Base-by-base conservation (phyloP, 2,113 vertebrate species). In the Oreochromis aureus region DNA sequence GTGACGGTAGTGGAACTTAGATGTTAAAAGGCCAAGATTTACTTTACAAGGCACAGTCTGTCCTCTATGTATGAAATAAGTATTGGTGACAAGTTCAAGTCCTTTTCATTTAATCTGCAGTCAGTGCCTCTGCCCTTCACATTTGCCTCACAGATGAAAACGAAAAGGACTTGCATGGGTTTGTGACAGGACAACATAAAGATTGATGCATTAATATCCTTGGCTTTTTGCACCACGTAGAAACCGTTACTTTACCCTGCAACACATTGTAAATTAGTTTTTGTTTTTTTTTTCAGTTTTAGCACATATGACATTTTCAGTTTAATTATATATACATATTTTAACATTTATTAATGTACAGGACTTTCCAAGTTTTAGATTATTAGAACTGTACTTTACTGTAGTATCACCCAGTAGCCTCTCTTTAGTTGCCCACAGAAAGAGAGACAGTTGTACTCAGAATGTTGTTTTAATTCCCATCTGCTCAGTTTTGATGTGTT, bases 21-120 rank as follows among this genome's bases (percentile, higher is more conserved):
- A 83, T 11, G 63, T 86, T 89, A 71, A 88, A 89, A 88, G 82
- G 53, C 82, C 41, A 66, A 63, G 34, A 81, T 81, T 48, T 22
- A 83, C 13, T 13, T 79, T 61, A 48, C 66, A 61, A 82, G 16
- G 41, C 22, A 63, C 44, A 54, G 30, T 7, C 44, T 83, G 59
- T 81, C 61, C 44, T 80, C 22, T 59, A 19, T 58, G 22, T 44
- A 22, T 44, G 19, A 61, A 87, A 58, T 76, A 51, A 51, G 71
- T 34, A 59, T 76, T 18, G 24, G 30, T 12, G 24, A 16, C 22
- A 46, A 27, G 39, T 46, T 44, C 13, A 7, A 27, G 3, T 73
- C 5, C 22, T 73, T 73, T 46, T 73, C 69, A 27, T 73, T 73
- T 73, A 73, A 46, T 73, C 22, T 73, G 39, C 13, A 44, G 22